Percentiles rank a stretch among this genome's conserved stretches.
These are phyloP conservation scores for Nematopogon swammerdamellus DNA, from an alignment of 2,888 invertebrate species.

Conservation along the genomic window DNA sequence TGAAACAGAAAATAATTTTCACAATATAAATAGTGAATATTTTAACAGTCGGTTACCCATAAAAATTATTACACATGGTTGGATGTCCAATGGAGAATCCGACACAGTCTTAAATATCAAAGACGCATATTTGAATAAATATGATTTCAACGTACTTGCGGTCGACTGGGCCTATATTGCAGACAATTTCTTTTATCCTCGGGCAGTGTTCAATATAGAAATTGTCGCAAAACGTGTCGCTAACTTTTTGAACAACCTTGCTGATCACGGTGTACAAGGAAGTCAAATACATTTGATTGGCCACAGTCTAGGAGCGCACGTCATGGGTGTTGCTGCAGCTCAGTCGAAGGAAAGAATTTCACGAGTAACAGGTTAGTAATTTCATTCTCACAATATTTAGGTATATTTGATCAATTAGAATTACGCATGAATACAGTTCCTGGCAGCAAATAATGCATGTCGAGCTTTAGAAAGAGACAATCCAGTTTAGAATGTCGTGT, in stretches of 20 bases:
- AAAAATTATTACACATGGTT: conserved; percentile 51
- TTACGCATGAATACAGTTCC: too few relatives aligned
- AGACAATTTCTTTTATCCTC: conserved; percentile 22
- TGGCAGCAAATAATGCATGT: too few relatives aligned
- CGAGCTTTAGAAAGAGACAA: too few relatives aligned
- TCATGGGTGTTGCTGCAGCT: conserved; percentile 28
- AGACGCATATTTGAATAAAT: conserved; percentile 30
- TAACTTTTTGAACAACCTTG: conserved; percentile 19
- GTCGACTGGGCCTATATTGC: conserved; percentile 34
- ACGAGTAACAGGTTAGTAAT: conserved; percentile 22
- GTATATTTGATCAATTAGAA: background rate
- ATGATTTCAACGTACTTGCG: conserved; percentile 36
- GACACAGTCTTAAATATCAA: conserved; percentile 29
- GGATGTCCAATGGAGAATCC: conserved; percentile 36
- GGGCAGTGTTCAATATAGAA: conserved; percentile 24
- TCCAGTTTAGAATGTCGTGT: too few relatives aligned
- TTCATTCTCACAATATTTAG: too few relatives aligned
- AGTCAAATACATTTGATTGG: conserved; percentile 27
- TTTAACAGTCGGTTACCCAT: conserved; percentile 22
- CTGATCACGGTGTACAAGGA: conserved; percentile 19
- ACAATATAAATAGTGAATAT: conserved; percentile 6
- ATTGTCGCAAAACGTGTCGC: conserved; percentile 20
- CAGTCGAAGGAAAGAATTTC: conserved; percentile 15
- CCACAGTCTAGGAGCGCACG: conserved; percentile 32
- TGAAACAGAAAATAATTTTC: conserved; percentile 1